phyloP scores from a whole-genome alignment of 2,113 vertebrate species.

The Siniperca knerii region DNA sequence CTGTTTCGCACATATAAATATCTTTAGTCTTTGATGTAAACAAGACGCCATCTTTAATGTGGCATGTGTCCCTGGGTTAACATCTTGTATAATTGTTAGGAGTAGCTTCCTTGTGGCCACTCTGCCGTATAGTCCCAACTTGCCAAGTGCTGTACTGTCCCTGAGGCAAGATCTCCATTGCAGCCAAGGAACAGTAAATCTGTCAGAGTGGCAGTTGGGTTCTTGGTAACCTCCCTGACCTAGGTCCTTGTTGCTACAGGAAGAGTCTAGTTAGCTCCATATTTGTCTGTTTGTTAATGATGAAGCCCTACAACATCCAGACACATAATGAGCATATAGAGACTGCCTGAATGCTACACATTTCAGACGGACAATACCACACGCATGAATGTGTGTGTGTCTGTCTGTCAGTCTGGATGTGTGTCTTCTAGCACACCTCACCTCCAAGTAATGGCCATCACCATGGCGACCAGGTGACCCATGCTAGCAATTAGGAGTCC shows the following conservation, averaged over 20 bases:
- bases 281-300: slow-evolving; percentile 49
- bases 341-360: background rate
- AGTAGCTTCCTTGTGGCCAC: background rate
- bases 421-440: slow-evolving; percentile 50
- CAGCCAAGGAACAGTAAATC: slow-evolving; percentile 17
- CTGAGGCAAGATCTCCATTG: slow-evolving; percentile 29
- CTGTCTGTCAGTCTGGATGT: background rate
- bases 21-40: background rate
- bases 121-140: slow-evolving; percentile 5
- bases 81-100: slow-evolving; percentile 9
- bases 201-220: slow-evolving; percentile 24
- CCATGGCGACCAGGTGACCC: slow-evolving; percentile 81
- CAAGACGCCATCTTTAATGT: slow-evolving; percentile 3
- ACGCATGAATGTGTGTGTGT: background rate
- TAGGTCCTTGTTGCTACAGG: background rate
- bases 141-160: slow-evolving; percentile 32
- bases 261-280: slow-evolving; percentile 16
- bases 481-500: slow-evolving; percentile 76
- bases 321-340: slow-evolving; percentile 59
- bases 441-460: slow-evolving; percentile 68
- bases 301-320: slow-evolving; percentile 39
- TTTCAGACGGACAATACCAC: slow-evolving; percentile 23
- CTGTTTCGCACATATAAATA: background rate
- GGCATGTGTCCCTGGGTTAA: slow-evolving; percentile 1
- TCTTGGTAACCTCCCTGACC: slow-evolving; percentile 19